Evolutionary conservation across 2,888 invertebrate species (phyloP).

Genomic region (Synergus gifuensis): DNA sequence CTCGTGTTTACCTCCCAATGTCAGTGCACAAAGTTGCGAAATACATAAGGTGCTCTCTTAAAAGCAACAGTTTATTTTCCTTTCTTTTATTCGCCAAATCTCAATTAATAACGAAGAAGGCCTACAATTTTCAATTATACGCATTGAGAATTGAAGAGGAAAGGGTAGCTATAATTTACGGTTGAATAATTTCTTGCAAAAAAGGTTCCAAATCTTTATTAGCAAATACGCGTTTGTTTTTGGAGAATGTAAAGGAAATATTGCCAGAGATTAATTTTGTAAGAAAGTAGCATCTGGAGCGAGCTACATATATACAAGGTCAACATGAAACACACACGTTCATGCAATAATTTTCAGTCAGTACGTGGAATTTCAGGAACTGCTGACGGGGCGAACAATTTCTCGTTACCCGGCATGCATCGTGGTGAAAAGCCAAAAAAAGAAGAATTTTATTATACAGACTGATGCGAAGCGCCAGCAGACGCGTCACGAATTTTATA

Average conservation of each 20-base stretch:
- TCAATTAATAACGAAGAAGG: too few relatives aligned
- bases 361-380: slow-evolving; percentile 12
- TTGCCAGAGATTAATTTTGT: background rate
- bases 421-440: slow-evolving; percentile 31
- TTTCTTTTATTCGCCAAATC: background rate
- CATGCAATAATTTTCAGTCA: background rate
- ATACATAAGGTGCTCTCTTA: background rate
- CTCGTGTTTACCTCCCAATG: slow-evolving; percentile 49
- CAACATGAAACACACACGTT: slow-evolving; percentile 10
- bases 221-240: too few relatives aligned
- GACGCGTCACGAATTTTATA: slow-evolving; percentile 43
- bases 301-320: background rate
- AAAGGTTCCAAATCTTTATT: too few relatives aligned
- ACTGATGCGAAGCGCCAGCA: background rate
- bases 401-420: slow-evolving; percentile 9
- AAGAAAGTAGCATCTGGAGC: background rate
- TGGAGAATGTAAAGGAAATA: background rate
- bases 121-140: too few relatives aligned
- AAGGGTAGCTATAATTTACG: too few relatives aligned
- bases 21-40: background rate
- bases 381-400: slow-evolving; percentile 19
- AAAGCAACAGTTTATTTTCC: background rate
- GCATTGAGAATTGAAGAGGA: too few relatives aligned
- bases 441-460: background rate
- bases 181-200: too few relatives aligned